Conservation (phyloP, 2,888 invertebrate species). For the Smittia aterrima region DNA sequence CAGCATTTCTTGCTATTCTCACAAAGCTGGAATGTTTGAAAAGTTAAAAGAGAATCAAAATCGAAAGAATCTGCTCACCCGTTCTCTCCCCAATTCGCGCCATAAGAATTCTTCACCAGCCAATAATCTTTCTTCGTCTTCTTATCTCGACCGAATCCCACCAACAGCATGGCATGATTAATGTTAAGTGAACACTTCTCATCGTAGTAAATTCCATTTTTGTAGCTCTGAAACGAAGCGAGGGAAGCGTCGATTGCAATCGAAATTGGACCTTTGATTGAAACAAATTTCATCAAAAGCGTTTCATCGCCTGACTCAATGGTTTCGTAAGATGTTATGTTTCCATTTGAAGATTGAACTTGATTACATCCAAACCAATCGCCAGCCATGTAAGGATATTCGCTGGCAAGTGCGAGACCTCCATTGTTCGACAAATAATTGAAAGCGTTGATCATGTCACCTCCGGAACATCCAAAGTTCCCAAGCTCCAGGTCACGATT, state of each 20-base stretch:
- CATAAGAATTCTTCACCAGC: constrained; percentile 2
- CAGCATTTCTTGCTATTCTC: neutral
- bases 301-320: constrained; percentile 21
- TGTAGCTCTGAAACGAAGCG: constrained; percentile 16
- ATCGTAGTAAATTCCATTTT: constrained; percentile 19
- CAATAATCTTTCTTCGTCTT: constrained; percentile 14
- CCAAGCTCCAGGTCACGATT: neutral
- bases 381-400: constrained; percentile 28
- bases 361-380: neutral
- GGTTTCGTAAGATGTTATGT: neutral
- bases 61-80: too few species aligned
- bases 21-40: neutral
- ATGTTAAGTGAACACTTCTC: neutral
- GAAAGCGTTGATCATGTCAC: constrained; percentile 16
- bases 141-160: constrained; percentile 1
- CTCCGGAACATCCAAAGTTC: constrained; percentile 17
- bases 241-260: constrained; percentile 24
- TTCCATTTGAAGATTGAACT: neutral
- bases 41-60: too few species aligned
- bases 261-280: constrained; percentile 18
- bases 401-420: neutral
- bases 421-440: neutral
- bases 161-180: constrained; percentile 26
- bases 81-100: neutral
- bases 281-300: neutral